A percentile compares a stretch with the other conserved stretches of the same genome.
phyloP scores from a whole-genome alignment of 2,797 vertebrate genomes.

The Hypotaenidia philippensis region DNA sequence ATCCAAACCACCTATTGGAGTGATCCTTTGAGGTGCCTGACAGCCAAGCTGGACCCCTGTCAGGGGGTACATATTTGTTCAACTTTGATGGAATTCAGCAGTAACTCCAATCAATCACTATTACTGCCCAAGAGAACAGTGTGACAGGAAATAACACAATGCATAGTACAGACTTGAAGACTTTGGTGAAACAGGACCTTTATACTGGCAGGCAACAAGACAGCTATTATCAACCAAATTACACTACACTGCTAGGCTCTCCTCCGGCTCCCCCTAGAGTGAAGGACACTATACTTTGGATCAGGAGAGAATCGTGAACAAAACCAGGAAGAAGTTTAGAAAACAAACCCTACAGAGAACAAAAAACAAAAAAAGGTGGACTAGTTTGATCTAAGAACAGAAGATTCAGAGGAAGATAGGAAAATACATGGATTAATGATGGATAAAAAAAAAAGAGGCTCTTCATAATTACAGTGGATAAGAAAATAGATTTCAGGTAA shows the following conservation, averaged over 20 bases:
- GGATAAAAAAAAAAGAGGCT: neutral
- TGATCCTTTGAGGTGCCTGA: neutral
- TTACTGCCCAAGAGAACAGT: neutral
- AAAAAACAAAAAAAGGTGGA: no score
- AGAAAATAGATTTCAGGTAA: neutral
- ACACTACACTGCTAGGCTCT: neutral
- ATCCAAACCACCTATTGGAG: neutral
- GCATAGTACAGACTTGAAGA: neutral
- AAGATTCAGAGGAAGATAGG: neutral
- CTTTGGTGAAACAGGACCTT: neutral
- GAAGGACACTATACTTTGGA: neutral
- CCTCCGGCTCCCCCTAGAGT: neutral
- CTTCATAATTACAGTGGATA: neutral
- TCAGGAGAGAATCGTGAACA: neutral
- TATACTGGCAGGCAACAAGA: neutral
- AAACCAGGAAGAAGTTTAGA: neutral
- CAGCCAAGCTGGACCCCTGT: neutral
- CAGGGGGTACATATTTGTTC: neutral
- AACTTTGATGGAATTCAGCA: neutral
- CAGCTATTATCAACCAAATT: neutral
- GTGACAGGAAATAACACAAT: neutral
- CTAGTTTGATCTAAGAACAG: neutral
- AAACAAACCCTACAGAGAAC: neutral
- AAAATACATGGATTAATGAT: neutral
- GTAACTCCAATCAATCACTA: neutral